phyloP scores from a whole-genome alignment of 1,140 invertebrate genomes.

The Mycetomoellerius zeteki region DNA sequence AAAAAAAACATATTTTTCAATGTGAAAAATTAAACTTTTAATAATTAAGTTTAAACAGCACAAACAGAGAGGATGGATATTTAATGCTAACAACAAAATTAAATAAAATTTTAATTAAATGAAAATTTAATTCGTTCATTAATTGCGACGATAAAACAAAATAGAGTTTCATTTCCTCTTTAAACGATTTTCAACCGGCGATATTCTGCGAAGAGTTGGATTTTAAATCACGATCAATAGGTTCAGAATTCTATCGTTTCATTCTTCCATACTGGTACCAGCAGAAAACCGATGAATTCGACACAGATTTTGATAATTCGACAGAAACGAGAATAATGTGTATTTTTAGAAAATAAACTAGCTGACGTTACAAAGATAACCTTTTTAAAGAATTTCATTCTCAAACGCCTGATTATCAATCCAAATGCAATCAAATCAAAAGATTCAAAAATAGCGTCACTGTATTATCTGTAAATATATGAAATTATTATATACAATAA shows the following conservation, averaged over 20 bases:
- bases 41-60: not conserved
- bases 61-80: not conserved
- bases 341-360: not conserved
- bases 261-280: conserved; percentile 45
- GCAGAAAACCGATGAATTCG: conserved; percentile 18
- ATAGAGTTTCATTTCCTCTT: not conserved
- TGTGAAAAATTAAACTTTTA: not conserved
- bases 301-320: not conserved
- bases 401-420: not conserved
- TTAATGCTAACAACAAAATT: not conserved
- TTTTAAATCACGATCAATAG: conserved; percentile 28
- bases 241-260: not conserved
- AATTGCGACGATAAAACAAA: not conserved
- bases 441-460: not conserved
- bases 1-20: not conserved
- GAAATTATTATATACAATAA: conserved; percentile 14
- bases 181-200: not conserved
- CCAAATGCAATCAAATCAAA: not conserved
- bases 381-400: not conserved
- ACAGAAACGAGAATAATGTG: not conserved
- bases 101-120: not conserved
- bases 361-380: not conserved
- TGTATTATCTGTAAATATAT: conserved; percentile 7
- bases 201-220: not conserved
- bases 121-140: not conserved